Percentiles rank a stretch among this genome's conserved stretches.
Conservation (phyloP, 2,113 vertebrate genomes). For the Zeus faber region DNA sequence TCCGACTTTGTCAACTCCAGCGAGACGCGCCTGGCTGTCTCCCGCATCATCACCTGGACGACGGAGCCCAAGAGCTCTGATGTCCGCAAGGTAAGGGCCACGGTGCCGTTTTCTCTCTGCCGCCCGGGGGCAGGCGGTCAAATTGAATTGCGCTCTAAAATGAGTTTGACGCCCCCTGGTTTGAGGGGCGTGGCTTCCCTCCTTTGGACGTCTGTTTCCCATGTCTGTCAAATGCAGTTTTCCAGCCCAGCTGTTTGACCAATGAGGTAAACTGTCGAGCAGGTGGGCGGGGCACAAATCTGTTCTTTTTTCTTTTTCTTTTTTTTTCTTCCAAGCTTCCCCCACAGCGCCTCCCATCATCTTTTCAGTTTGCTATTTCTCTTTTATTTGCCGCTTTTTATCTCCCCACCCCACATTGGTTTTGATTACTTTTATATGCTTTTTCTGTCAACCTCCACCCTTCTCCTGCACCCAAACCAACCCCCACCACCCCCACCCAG, state of each 20-base stretch:
- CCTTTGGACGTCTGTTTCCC: background rate
- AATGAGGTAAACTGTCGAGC: no score
- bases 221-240: background rate
- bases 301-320: no score
- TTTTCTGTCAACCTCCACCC: constrained; percentile 5
- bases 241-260: background rate
- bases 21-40: constrained; percentile 92
- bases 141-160: no score
- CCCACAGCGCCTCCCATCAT: no score
- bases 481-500: constrained; percentile 60
- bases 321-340: constrained; percentile 12
- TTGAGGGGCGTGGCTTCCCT: no score
- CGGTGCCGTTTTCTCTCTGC: no score
- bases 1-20: constrained; percentile 92
- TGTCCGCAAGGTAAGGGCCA: constrained; percentile 91
- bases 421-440: constrained; percentile 2
- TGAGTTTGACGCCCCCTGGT: no score
- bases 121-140: no score
- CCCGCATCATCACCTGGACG: constrained; percentile 97
- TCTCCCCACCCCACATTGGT: constrained; percentile 6
- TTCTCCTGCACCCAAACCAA: background rate
- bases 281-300: no score
- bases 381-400: constrained; percentile 8
- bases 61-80: constrained; percentile 94
- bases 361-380: no score